A percentile compares a stretch with the other conserved stretches of the same genome.
Evolutionary conservation across 2,797 vertebrate species (phyloP).

Genomic region (Pantherophis alleghaniensis): DNA sequence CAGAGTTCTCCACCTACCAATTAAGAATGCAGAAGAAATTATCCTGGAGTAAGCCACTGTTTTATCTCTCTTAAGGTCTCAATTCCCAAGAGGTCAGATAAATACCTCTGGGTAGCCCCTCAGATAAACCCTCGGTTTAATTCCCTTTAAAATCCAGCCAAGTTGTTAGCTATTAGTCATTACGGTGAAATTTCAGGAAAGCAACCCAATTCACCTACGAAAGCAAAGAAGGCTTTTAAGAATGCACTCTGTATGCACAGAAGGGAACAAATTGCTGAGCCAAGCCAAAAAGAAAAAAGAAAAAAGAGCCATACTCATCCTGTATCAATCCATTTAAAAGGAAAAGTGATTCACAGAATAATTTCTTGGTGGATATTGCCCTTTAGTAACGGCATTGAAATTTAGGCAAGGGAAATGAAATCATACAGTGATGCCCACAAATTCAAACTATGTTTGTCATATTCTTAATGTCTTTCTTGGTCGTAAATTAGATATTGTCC

Average conservation of each 20-base stretch:
- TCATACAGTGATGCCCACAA: neutral
- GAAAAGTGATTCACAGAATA: neutral
- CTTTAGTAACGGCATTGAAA: neutral
- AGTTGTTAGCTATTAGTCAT: neutral
- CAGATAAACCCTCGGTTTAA: neutral
- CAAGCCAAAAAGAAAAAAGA: neutral
- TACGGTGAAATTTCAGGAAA: neutral
- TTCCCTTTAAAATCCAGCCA: neutral
- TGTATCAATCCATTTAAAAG: neutral
- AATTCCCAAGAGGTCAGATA: neutral
- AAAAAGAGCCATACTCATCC: neutral
- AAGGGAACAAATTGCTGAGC: neutral
- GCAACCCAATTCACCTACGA: neutral
- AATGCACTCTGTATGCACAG: neutral
- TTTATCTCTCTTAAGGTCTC: neutral
- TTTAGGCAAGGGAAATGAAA: neutral
- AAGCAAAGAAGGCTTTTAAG: neutral
- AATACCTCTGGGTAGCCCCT: neutral
- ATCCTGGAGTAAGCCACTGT: neutral
- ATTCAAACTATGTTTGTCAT: neutral
- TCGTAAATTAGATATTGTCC: neutral
- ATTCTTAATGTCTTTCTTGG: neutral
- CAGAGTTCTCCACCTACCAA: neutral
- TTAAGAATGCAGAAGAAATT: neutral
- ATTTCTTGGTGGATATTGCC: neutral